Conservation (phyloP, 2,113 vertebrate genomes). For the Larimichthys crocea region DNA sequence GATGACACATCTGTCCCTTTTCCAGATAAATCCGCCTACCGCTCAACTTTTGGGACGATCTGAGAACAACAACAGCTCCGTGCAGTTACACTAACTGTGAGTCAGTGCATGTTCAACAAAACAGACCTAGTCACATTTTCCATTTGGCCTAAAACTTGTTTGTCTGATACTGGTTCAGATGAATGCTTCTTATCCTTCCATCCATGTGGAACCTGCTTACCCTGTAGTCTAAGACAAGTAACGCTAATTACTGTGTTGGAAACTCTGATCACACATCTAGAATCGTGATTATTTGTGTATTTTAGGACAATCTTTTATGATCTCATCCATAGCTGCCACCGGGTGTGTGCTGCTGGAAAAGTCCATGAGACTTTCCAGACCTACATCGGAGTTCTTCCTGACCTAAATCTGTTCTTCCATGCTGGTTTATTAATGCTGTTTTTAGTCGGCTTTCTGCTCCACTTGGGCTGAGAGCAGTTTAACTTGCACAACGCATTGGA, state of each 20-base stretch:
- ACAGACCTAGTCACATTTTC: slow-evolving; percentile 41
- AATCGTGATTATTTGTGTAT: neutral
- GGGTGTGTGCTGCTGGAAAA: slow-evolving; percentile 15
- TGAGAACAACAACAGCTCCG: neutral
- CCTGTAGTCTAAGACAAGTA: neutral
- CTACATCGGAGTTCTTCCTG: slow-evolving; percentile 30
- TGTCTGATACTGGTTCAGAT: neutral
- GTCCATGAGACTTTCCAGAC: slow-evolving; percentile 28
- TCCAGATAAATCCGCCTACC: neutral
- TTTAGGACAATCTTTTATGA: neutral
- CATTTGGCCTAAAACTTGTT: slow-evolving; percentile 27
- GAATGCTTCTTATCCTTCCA: neutral
- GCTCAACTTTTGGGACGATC: neutral
- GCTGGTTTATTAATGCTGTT: slow-evolving; percentile 14
- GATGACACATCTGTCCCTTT: slow-evolving; percentile 35
- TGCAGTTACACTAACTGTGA: slow-evolving; percentile 6
- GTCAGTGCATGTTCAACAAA: slow-evolving; percentile 14
- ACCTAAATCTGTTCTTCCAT: slow-evolving; percentile 41
- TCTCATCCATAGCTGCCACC: neutral
- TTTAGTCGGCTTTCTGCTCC: slow-evolving; percentile 9
- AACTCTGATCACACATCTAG: slow-evolving; percentile 7
- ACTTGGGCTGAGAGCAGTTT: neutral
- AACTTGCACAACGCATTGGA: slow-evolving; percentile 3
- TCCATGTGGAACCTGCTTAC: slow-evolving; percentile 2
- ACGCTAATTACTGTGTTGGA: neutral